phyloP scores from a whole-genome alignment of 2,888 invertebrate species.

The Chalcis sispes region DNA sequence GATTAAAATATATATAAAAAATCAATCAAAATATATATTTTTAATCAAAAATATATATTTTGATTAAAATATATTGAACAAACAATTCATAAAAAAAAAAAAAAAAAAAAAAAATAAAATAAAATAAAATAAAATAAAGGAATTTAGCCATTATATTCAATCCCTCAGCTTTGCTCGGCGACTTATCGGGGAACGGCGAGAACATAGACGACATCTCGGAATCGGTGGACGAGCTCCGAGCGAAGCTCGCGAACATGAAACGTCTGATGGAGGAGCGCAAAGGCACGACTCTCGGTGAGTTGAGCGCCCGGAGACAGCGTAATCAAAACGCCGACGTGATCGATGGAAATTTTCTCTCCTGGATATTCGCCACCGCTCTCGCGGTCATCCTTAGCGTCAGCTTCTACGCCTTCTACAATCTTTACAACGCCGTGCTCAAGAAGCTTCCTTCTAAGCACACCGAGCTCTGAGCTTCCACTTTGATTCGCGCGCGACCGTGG shows the following conservation, averaged over 20 bases:
- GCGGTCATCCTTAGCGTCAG: conserved; percentile 88
- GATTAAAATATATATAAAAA: too few species aligned
- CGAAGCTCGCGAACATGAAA: conserved; percentile 88
- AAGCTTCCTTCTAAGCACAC: conserved; percentile 89
- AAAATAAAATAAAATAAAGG: too few species aligned
- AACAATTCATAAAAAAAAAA: too few species aligned
- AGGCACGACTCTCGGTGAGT: conserved; percentile 77
- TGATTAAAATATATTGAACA: too few species aligned
- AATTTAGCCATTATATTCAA: too few species aligned
- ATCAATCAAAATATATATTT: too few species aligned
- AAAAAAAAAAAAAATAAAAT: too few species aligned
- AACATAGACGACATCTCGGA: conserved; percentile 77
- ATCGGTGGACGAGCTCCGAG: conserved; percentile 88
- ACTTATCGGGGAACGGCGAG: conserved; percentile 63
- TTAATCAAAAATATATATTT: too few species aligned
- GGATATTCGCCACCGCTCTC: conserved; percentile 88
- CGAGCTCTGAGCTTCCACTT: conserved; percentile 80
- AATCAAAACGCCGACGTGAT: conserved; percentile 79
- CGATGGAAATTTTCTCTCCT: conserved; percentile 88
- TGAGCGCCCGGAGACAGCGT: conserved; percentile 74
- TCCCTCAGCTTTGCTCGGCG: conserved; percentile 58
- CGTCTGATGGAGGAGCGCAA: conserved; percentile 86
- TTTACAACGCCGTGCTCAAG: conserved; percentile 87
- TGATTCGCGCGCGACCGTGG: not conserved
- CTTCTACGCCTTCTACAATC: conserved; percentile 89